These are phyloP conservation scores for Dioctria linearis DNA, from an alignment of 2,888 invertebrate genomes.

Conservation along the genomic window DNA sequence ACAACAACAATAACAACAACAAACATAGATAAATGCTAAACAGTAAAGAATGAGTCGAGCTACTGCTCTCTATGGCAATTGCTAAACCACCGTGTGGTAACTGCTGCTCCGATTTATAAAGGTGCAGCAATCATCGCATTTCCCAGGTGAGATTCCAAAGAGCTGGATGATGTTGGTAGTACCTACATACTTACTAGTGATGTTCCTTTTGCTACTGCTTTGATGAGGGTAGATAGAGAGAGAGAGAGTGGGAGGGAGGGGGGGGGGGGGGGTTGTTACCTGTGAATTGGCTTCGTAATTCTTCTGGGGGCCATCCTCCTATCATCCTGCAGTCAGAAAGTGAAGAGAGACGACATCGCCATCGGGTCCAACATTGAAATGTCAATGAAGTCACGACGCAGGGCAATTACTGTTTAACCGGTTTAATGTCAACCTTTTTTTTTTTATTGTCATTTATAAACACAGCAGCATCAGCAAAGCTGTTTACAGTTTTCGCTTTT, in stretches of 20 bases:
- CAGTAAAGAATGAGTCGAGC: constrained; percentile 16
- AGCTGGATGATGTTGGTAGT: background rate
- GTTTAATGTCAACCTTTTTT: constrained; percentile 53
- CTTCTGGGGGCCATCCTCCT: constrained; percentile 42
- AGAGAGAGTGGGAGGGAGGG: no score
- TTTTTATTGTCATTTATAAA: constrained; percentile 10
- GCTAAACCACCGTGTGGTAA: constrained; percentile 18
- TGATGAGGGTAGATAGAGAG: no score
- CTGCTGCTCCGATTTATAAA: constrained; percentile 36
- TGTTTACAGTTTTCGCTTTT: constrained; percentile 47
- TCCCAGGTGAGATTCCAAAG: constrained; percentile 40
- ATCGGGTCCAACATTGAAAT: constrained; percentile 54
- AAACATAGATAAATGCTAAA: constrained; percentile 1
- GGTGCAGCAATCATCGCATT: constrained; percentile 33
- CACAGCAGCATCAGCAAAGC: constrained; percentile 23
- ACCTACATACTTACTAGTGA: no score
- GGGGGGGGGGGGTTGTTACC: background rate
- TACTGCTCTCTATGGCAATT: constrained; percentile 26
- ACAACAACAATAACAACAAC: constrained; percentile 8
- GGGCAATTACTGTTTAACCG: constrained; percentile 55
- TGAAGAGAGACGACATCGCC: constrained; percentile 49
- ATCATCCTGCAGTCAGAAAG: constrained; percentile 34
- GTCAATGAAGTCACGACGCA: constrained; percentile 56
- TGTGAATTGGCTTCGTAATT: constrained; percentile 27
- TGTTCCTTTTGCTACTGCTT: background rate